phyloP scores from a whole-genome alignment of 64 coral and sea anemone genomes.

The Porites lutea region DNA sequence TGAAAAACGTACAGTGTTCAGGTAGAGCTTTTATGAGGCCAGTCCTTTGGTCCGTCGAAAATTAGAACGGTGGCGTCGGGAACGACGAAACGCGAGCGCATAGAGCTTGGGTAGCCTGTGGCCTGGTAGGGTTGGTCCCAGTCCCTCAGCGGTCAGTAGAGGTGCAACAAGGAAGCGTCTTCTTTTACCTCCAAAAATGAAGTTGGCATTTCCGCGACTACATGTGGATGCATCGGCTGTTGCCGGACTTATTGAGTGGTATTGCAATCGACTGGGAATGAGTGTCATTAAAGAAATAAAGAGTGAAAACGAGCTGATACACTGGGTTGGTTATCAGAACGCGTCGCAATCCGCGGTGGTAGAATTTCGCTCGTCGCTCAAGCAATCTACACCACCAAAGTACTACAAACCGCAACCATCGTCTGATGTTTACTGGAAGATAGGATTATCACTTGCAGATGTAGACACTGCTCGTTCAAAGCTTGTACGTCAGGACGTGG shows the following conservation, averaged over 20 bases:
- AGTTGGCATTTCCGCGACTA: no score
- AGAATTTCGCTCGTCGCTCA: slow-evolving; percentile 10
- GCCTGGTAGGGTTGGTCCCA: no score
- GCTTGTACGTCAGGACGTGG: slow-evolving; percentile 27
- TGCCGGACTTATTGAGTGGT: slow-evolving; percentile 10
- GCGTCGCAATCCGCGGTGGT: background rate
- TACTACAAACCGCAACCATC: background rate
- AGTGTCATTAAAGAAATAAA: background rate
- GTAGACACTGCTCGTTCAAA: slow-evolving; percentile 43
- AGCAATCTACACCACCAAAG: slow-evolving; percentile 2
- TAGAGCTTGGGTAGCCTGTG: no score
- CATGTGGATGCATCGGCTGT: no score
- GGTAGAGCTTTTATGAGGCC: no score
- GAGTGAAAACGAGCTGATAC: slow-evolving; percentile 2
- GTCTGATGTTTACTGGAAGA: slow-evolving; percentile 73
- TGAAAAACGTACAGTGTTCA: no score
- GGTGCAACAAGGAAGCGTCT: no score
- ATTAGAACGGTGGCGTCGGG: no score
- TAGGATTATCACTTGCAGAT: slow-evolving; percentile 59
- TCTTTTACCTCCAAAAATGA: no score
- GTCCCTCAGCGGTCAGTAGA: no score
- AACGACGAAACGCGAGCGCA: no score
- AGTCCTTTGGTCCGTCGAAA: background rate
- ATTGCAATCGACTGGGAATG: slow-evolving; percentile 32
- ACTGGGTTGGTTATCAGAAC: slow-evolving; percentile 13